These are phyloP conservation scores for Acleris cristana DNA, from an alignment of 2,888 invertebrate genomes.

Conservation along the genomic window DNA sequence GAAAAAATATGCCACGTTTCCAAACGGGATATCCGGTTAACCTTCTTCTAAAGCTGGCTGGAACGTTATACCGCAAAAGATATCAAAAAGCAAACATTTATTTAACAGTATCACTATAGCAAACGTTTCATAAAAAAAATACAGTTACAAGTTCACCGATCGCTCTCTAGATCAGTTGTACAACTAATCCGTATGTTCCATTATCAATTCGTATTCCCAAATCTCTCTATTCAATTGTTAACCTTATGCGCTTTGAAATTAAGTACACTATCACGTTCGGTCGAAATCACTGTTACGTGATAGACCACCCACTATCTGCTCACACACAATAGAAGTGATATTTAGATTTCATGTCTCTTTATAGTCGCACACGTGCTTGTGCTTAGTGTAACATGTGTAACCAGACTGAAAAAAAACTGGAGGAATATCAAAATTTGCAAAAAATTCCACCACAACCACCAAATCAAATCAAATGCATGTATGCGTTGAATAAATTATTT, in stretches of 20 bases:
- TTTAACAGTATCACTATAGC: background rate
- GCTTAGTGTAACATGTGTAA: too few species aligned
- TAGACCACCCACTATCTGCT: conserved; percentile 15
- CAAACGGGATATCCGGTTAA: too few species aligned
- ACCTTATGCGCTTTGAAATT: background rate
- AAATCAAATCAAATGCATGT: too few species aligned
- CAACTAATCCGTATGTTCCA: conserved; percentile 7
- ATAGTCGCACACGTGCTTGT: too few species aligned
- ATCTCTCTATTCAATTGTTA: background rate
- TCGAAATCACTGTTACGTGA: background rate
- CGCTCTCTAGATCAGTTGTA: conserved; percentile 8
- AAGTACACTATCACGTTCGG: background rate
- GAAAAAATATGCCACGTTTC: too few species aligned
- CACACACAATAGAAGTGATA: conserved; percentile 6
- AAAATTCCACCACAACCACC: too few species aligned
- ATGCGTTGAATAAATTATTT: too few species aligned
- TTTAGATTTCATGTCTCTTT: background rate
- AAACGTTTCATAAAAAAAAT: background rate
- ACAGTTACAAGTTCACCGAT: conserved; percentile 2
- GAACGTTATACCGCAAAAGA: background rate
- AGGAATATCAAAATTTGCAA: too few species aligned
- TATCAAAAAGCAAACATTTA: conserved; percentile 4
- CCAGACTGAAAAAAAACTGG: too few species aligned
- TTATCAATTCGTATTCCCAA: background rate
- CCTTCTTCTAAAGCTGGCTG: background rate